phyloP scores from a whole-genome alignment of 2,113 vertebrate genomes.

The Fulica atra region DNA sequence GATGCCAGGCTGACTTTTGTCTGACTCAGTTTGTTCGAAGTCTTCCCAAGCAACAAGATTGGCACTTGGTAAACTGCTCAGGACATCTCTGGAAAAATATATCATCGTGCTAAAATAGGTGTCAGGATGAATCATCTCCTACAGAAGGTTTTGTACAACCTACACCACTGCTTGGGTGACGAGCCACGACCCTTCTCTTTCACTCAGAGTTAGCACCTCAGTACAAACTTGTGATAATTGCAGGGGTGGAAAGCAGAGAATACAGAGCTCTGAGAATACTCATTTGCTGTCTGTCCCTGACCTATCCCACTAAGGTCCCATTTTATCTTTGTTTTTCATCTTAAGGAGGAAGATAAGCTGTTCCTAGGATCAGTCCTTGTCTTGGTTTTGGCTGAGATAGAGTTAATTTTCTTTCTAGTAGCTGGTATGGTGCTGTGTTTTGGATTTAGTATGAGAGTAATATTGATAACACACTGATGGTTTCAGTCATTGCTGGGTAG shows the following conservation, averaged over 20 bases:
- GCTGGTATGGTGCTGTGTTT: no score
- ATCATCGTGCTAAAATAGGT: background rate
- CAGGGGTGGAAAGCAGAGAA: background rate
- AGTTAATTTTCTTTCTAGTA: no score
- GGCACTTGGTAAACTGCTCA: background rate
- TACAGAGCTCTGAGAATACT: background rate
- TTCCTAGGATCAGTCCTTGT: background rate
- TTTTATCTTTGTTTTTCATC: background rate
- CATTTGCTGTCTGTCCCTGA: background rate
- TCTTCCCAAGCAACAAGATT: background rate
- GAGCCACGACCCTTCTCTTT: background rate
- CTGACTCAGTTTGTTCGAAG: conserved; percentile 22
- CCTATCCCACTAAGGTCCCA: background rate
- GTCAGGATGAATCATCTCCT: conserved; percentile 23
- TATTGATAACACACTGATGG: no score
- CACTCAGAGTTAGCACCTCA: background rate
- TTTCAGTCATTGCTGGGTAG: no score
- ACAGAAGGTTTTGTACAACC: background rate
- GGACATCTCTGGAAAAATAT: conserved; percentile 7
- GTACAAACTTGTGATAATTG: background rate
- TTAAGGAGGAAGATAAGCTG: background rate
- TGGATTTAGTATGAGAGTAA: no score
- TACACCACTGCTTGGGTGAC: background rate
- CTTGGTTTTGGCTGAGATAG: no score
- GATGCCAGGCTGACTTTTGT: conserved; percentile 14